Base-by-base conservation (phyloP, 1,140 invertebrate genomes). In the Saccostrea glomerata region DNA sequence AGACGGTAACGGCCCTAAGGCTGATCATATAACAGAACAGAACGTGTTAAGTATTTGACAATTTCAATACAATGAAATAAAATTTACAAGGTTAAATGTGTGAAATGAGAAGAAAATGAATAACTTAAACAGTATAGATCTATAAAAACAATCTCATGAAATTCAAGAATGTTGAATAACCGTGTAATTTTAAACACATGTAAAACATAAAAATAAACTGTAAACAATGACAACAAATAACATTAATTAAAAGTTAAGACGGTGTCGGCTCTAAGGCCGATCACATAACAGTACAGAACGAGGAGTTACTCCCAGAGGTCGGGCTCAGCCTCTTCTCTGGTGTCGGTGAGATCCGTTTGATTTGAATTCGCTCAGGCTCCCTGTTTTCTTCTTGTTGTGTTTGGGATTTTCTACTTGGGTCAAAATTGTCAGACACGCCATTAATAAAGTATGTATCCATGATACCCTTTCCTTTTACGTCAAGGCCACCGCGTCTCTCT, bases 361-460 rank as follows among this genome's bases (percentile, higher is more conserved):
- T 63, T 63, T 17, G 5, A 20, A 63, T 63, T 63, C 58, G 58
- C 58, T 63, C 58, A 17, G 17, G 58, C 58, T 63, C 58, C n/a
- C 58, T 17, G n/a, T 63, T 3, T 63, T 20, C 5, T 6, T 63
- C 58, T 20, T 15, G 17, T 3, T 20, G 58, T n/a, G 13, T n/a
- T 63, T 20, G n/a, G 5, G 58, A 63, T 30, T 77, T 77, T 15
- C 70, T 25, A 13, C 25, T 12, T 4, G 70, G 12, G n/a, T 56
- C 55, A 56, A 82, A 55, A 36, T 83, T 40, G 47, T 20, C 25
- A 11, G 56, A 84, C 12, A 83, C 82, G 7, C 86, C 86, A 63
- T 87, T 87, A 47, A 95, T 88, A 88, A 95, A 95, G 89, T 94
- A 95, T 0, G 95, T 95, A 82, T 91, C 91, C 94, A 95, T 94